phyloP scores from a whole-genome alignment of 1,140 invertebrate genomes.

The Zophobas atratus region DNA sequence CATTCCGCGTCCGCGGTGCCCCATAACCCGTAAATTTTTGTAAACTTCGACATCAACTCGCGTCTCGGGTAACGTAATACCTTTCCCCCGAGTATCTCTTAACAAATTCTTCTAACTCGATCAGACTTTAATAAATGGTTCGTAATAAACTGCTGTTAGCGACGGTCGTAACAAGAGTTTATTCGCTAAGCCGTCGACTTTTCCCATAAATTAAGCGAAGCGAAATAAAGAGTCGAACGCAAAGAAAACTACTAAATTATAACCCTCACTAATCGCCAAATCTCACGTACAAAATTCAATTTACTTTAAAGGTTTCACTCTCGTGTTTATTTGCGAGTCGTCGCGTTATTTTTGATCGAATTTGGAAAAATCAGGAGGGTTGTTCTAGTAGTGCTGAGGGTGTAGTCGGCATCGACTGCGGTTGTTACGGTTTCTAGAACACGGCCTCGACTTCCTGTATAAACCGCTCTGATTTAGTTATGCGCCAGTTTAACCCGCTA shows the following conservation, averaged over 20 bases:
- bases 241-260: conserved; percentile 4
- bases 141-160: background rate
- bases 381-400: no score
- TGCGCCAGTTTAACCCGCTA: background rate
- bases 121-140: background rate
- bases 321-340: background rate
- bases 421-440: conserved; percentile 9
- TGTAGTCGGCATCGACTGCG: background rate
- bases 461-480: conserved; percentile 9
- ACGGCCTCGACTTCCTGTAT: background rate
- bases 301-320: background rate
- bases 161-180: background rate
- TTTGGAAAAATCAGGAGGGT: background rate
- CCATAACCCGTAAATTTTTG: no score
- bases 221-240: background rate
- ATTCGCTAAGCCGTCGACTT: background rate
- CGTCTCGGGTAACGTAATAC: no score
- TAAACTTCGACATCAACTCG: no score
- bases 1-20: no score
- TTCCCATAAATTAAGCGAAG: background rate
- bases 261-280: background rate
- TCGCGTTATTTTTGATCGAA: background rate
- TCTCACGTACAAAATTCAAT: conserved; percentile 1
- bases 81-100: no score
- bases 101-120: no score